These are phyloP conservation scores for Coracopsis vasa DNA, from an alignment of 2,113 vertebrate genomes.

Conservation along the genomic window DNA sequence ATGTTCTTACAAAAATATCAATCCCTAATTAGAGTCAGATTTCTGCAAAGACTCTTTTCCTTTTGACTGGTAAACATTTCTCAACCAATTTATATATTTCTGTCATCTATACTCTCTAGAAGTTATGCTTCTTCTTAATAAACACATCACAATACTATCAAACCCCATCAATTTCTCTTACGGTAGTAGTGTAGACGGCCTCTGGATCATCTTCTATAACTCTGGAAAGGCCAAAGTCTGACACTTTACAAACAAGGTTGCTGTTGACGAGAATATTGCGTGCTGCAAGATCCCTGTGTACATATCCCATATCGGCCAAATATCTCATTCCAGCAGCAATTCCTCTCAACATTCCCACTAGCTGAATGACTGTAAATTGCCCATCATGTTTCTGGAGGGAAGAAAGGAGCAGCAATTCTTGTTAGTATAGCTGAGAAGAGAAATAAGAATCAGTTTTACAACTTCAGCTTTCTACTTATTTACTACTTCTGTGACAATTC, in stretches of 20 bases:
- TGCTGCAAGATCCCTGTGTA: conserved; percentile 96
- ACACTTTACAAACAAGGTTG: conserved; percentile 99
- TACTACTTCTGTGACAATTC: not conserved
- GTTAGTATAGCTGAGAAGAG: conserved; percentile 23
- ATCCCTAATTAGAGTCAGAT: not conserved
- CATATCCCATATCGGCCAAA: conserved; percentile 97
- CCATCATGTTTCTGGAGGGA: conserved; percentile 91
- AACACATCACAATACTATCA: not conserved
- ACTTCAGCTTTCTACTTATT: not conserved
- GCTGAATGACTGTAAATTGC: conserved; percentile 97
- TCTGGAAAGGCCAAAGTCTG: conserved; percentile 96
- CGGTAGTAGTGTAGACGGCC: conserved; percentile 97
- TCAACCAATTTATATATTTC: not conserved
- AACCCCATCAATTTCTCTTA: conserved; percentile 75
- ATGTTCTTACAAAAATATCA: not conserved
- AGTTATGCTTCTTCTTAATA: not conserved
- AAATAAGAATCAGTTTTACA: conserved; percentile 6
- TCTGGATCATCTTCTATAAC: conserved; percentile 98
- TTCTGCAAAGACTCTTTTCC: not conserved
- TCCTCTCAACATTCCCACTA: conserved; percentile 97
- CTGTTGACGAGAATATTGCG: conserved; percentile 99
- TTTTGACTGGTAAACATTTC: not conserved
- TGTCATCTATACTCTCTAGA: not conserved
- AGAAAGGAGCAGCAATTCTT: conserved; percentile 46
- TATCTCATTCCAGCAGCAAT: conserved; percentile 98